A percentile compares a stretch with the other conserved stretches of the same genome.
These are phyloP conservation scores for Acanthoscelides obtectus DNA, from an alignment of 2,888 invertebrate species.

Conservation along the genomic window DNA sequence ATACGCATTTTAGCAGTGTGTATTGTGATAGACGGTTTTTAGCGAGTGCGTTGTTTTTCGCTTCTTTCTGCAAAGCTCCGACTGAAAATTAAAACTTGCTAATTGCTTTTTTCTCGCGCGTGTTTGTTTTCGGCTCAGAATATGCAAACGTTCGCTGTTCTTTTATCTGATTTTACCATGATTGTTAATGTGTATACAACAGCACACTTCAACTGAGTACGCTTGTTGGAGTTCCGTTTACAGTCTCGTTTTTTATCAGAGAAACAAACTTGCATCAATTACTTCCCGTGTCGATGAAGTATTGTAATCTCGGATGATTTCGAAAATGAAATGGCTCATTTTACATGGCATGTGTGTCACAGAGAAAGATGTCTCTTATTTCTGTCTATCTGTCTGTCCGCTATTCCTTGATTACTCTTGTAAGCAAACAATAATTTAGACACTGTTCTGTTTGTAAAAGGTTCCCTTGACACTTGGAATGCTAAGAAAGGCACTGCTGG, in stretches of 20 bases:
- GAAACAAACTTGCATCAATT: too few species aligned
- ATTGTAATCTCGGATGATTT: too few species aligned
- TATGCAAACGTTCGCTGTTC: not conserved
- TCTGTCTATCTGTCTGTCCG: too few species aligned
- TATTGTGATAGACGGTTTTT: not conserved
- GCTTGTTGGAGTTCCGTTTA: not conserved
- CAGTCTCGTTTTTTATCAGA: not conserved
- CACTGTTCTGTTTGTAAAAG: too few species aligned
- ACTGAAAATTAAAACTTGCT: not conserved
- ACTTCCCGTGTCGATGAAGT: too few species aligned
- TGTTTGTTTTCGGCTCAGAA: not conserved
- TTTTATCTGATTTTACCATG: not conserved
- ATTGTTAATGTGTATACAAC: not conserved
- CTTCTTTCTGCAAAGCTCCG: not conserved
- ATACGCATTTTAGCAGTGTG: not conserved
- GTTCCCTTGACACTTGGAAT: too few species aligned
- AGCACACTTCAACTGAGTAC: not conserved
- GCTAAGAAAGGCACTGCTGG: too few species aligned
- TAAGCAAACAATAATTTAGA: too few species aligned
- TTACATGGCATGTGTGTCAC: too few species aligned
- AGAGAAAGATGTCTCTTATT: too few species aligned
- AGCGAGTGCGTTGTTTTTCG: not conserved
- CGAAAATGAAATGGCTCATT: too few species aligned
- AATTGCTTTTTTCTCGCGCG: not conserved
- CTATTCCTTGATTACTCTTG: too few species aligned